Base-by-base conservation (phyloP, 2,888 invertebrate species). In the Myopa tessellatipennis region DNA sequence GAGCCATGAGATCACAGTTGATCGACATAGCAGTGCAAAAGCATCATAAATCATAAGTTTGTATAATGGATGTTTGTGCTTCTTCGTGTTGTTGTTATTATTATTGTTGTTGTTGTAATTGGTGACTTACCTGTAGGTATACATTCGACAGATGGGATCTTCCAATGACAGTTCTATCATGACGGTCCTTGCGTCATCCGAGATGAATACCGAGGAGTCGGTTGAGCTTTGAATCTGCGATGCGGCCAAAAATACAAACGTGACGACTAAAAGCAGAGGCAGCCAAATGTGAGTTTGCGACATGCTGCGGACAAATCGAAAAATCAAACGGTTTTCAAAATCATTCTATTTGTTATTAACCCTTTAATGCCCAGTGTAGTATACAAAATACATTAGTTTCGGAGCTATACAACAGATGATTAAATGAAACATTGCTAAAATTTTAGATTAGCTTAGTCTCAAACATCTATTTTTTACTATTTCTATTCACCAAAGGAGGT, bases 91-190 rank as follows among this genome's bases (percentile, higher is more conserved):
- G n/a, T n/a, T n/a, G n/a, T n/a, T n/a, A n/a, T n/a, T n/a, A n/a
- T n/a, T n/a, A n/a, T n/a, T n/a, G n/a, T n/a, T 40, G 40, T 45
- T 69, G 12, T 4, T 7, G n/a, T 5, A 4, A 50, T 8, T 58
- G 5, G 10, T 6, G 74, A 78, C 83, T 83, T 76, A 91, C 91
- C 91, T 91, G 84, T 93, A 92, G 14, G 89, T 91, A 83, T 92
- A 91, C 77, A 93, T 90, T 68, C 90, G 90, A 83, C 93, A 93
- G 83, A 91, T 92, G 5, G 93, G 93, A 81, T 90, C 90, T 2
- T 90, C 89, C 1, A 92, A 91, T 6, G 91, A 91, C 4, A 93
- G 85, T 84, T 93, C 92, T 68, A 93, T 91, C 92, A 93, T 92
- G 78, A 90, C 91, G 4, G 92, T 90, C 92, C 93, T 93, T 58